Conservation (phyloP, 2,797 vertebrate species). For the Artibeus lituratus region DNA sequence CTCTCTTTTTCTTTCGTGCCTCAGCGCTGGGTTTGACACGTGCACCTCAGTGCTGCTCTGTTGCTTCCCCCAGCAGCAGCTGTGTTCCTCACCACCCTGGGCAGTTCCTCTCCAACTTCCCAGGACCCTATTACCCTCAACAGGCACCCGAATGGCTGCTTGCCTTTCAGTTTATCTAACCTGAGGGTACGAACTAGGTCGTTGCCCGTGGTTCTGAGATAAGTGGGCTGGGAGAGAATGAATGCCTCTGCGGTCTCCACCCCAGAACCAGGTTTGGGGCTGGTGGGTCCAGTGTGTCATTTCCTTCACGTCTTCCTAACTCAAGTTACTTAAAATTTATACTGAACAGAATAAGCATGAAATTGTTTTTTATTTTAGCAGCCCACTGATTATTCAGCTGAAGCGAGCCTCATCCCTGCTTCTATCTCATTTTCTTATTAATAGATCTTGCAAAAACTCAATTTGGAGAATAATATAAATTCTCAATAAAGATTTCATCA, state of each 20-base stretch:
- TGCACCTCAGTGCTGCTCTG: neutral
- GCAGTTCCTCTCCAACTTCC: neutral
- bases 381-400: neutral
- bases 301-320: neutral
- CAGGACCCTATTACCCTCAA: neutral
- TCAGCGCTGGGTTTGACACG: rapidly evolving
- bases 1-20: too few relatives aligned
- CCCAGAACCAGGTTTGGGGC: neutral
- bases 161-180: neutral
- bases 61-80: neutral
- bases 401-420: neutral
- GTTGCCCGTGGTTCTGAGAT: neutral
- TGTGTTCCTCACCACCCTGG: neutral
- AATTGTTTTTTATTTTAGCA: neutral
- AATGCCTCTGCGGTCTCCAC: neutral
- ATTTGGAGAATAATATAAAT: neutral
- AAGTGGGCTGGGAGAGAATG: neutral
- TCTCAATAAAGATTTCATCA: neutral
- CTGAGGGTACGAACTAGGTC: neutral
- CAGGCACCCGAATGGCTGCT: neutral
- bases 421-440: neutral
- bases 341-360: neutral
- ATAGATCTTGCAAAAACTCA: neutral
- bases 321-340: neutral
- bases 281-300: neutral